Evolutionary conservation across 2,113 vertebrate genomes (phyloP), one percentile per base, ranked within the genome.

Genomic region (Archilochus colubris): DNA sequence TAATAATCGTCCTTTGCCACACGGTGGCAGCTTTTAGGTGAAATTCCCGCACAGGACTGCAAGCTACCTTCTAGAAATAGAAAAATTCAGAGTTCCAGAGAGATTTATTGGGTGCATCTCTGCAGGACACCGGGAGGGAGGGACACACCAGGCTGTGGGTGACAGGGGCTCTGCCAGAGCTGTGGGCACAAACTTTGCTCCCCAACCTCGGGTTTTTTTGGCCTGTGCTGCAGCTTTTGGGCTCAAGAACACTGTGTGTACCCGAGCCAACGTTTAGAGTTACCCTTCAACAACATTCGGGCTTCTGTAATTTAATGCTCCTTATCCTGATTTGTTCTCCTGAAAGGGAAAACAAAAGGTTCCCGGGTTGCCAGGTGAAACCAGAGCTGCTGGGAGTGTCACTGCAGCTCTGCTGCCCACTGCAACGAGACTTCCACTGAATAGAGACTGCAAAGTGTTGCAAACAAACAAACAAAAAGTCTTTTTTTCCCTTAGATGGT

Each of bases 11-110:
- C 13, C 78, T 80, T 57, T 81, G 63, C 96, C 96, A 96, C 95
- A 95, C 0, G 84, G 95, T 96, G 95, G 97, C 96, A 97, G 93
- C 80, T 97, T 92, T 84, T 86, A 55, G n/a, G 66, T 91, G 50
- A 36, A 33, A 81, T 48, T 59, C 43, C 33, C 64, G 17, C 24
- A 1, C 21, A 20, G 69, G 69, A n/a, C 63, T n/a, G 31, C 14
- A 23, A 62, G 87, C 57, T 31, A 50, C 9, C 3, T 44, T 43
- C 63, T 10, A 46, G 23, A 11, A 31, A 23, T 0, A 9, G 36
- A 31, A 36, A 63, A 53, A 50, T 8, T 13, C 10, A 50, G 20
- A 27, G 14, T 28, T 19, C 30, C 3, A 79, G 27, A 22, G 7
- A 13, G 1, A 40, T 11, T 11, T 12, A n/a, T 28, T 17, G 2